Conservation (phyloP, 2,113 vertebrate genomes). For the Empidonax alnorum region DNA sequence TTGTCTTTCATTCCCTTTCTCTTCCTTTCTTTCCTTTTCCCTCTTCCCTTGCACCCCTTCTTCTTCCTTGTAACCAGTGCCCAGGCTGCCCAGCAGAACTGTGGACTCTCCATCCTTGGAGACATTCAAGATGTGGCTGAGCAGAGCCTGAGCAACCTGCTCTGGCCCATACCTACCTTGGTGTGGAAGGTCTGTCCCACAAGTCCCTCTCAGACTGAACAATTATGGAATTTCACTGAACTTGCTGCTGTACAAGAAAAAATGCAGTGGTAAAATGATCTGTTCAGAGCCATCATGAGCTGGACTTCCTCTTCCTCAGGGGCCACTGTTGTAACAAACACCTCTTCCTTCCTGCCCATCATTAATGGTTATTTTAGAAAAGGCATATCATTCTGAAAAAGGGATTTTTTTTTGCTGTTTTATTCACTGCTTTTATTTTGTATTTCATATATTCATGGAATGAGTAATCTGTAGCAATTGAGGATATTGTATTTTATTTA, state of each 20-base stretch:
- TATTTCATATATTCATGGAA: not conserved
- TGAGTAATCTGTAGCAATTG: conserved; percentile 2
- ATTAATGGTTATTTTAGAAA: not conserved
- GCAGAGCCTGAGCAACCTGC: not conserved
- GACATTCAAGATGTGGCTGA: not conserved
- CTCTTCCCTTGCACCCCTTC: accelerated
- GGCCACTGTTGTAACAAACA: too few species aligned
- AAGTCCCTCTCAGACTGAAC: accelerated
- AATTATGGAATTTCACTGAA: not conserved
- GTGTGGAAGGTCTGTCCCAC: accelerated
- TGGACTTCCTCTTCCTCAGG: not conserved
- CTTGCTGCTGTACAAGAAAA: accelerated
- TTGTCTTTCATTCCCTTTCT: not conserved
- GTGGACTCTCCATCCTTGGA: not conserved
- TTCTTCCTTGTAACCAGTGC: not conserved
- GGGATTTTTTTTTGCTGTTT: not conserved
- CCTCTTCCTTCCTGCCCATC: not conserved
- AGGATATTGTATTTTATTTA: conserved; percentile 33
- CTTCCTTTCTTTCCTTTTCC: not conserved
- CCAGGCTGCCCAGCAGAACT: not conserved
- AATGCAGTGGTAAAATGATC: accelerated
- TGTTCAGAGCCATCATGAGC: accelerated
- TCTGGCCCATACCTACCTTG: not conserved
- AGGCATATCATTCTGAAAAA: not conserved
- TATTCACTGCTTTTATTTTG: not conserved